Percentiles rank a stretch among this genome's conserved stretches.
phyloP scores from a whole-genome alignment of 2,797 vertebrate species.

The Hippocampus kuda region DNA sequence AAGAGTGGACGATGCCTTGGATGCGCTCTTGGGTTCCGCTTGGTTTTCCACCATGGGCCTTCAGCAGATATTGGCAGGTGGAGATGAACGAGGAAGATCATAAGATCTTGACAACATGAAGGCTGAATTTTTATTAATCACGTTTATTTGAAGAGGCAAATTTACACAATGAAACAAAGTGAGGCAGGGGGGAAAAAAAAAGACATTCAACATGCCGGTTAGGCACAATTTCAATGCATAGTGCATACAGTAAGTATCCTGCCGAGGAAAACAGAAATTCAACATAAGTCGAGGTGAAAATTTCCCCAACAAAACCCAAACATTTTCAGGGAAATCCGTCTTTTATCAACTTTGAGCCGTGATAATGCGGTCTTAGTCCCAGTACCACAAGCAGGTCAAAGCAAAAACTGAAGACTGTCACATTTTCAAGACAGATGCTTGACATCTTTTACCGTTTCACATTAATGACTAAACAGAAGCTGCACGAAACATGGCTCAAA shows the following conservation, averaged over 20 bases:
- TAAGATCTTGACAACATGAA: neutral
- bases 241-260: slow-evolving; percentile 5
- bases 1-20: slow-evolving; percentile 1
- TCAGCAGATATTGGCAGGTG: slow-evolving; percentile 13
- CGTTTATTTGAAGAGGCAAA: slow-evolving; percentile 39
- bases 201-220: slow-evolving; percentile 11
- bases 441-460: slow-evolving; percentile 57
- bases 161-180: slow-evolving; percentile 20
- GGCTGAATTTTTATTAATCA: neutral
- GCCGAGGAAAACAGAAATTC: neutral
- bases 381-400: slow-evolving; percentile 21
- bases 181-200: no score
- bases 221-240: slow-evolving; percentile 17
- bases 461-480: slow-evolving; percentile 41
- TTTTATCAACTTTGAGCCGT: neutral
- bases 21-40: accelerated
- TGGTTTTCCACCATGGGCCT: slow-evolving; percentile 11
- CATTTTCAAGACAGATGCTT: slow-evolving; percentile 31
- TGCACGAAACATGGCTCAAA: slow-evolving; percentile 40
- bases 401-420: slow-evolving; percentile 40
- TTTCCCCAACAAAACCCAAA: slow-evolving; percentile 8
- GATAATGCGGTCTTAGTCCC: neutral
- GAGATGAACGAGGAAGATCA: slow-evolving; percentile 1
- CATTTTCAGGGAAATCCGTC: neutral
- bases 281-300: no score